Base-by-base conservation (phyloP, 2,888 invertebrate genomes). In the Lasioglossum leucozonium region DNA sequence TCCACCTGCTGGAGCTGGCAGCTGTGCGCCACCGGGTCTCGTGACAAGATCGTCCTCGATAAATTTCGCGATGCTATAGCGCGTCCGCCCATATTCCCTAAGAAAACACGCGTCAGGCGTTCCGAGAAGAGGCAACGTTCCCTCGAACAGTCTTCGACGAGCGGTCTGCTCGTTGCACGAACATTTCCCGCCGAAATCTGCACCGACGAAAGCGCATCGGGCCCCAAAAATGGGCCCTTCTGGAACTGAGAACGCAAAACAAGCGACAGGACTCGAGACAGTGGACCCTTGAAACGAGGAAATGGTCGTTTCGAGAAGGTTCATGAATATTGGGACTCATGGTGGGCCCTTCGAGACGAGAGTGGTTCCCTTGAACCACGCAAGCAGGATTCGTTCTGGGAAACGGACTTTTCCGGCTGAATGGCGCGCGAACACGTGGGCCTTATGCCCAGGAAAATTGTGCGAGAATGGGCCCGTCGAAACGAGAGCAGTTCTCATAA, bases 1-100 rank as follows among this genome's bases (percentile, higher is more conserved):
- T 82, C 84, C 86, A 89, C 87, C 87, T 88, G 87, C 82, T 76
- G 73, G 30, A 71, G 62, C n/a, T 65, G 71, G 79, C 88, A 79
- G 84, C 79, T 79, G 87, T 69, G 77, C 26, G 71, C 71, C 80
- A 69, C 72, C 75, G 74, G 72, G 88, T 84, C 82, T 84, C 82
- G 84, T 75, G 84, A 86, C 87, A 77, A 83, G 62, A 30, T 77
- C 83, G 71, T 77, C 76, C 58, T 77, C 83, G 81, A 80, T 83
- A 72, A 72, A 72, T 51, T 72, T 72, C 22, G 72, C 72, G 47
- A 51, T 30, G 30, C 34, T 47, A n/a, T 40, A 69, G 44, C n/a
- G 44, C n/a, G 58, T 37, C 55, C 51, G 22, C 55, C 37, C n/a
- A 34, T 51, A 74, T 51, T 47, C 47, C 30, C 72, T 22, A 34